Base-by-base conservation (phyloP, 2,113 vertebrate genomes). In the Poeciliopsis retropinna region DNA sequence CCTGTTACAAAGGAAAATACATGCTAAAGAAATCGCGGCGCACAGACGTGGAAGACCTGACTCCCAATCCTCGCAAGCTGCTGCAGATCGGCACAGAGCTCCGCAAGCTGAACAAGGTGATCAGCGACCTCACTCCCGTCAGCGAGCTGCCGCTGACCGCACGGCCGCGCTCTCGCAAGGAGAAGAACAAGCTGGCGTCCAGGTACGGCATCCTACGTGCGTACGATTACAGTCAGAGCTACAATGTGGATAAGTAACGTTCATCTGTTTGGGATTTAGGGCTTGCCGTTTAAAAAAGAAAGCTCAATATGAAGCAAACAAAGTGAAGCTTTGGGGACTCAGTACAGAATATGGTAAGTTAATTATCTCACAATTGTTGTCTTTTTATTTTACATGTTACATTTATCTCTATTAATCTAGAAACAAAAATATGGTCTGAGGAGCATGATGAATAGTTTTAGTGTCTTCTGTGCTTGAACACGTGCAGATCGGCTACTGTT, bases 241-340 rank as follows among this genome's bases (percentile, higher is more conserved):
- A 1, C 8, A n/a, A 29, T 34, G 0, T 64, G 3, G 28, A 41
- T 22, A 3, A 70, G 15, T 73, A 61, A 77, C 64, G 27, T 60
- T 8, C 57, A 28, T 67, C 34, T 82, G 69, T 78, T 41, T 84
- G 28, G 84, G 6, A 80, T 75, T 14, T 37, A 99, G 98, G 95
- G 98, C 98, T 85, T 99, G 98, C 87, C 95, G 98, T 76, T 95
- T 99, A 91, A 99, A 99, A 94, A 99, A 99, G 96, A 99, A 99
- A 94, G 98, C 98, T 27, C 98, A 99, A 85, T 99, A 99, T 85
- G 98, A 99, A 95, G 98, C 98, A 84, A 99, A 99, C 94, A 99
- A 99, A 94, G 97, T 99, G 84, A 99, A 99, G 92, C 95, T 99
- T 75, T 99, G 97, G 97, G 98, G 98, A 89, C 97, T 99, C 88